Percentiles rank a stretch among this genome's conserved stretches.
phyloP scores from a whole-genome alignment of 2,113 vertebrate species.

The Promerops cafer region DNA sequence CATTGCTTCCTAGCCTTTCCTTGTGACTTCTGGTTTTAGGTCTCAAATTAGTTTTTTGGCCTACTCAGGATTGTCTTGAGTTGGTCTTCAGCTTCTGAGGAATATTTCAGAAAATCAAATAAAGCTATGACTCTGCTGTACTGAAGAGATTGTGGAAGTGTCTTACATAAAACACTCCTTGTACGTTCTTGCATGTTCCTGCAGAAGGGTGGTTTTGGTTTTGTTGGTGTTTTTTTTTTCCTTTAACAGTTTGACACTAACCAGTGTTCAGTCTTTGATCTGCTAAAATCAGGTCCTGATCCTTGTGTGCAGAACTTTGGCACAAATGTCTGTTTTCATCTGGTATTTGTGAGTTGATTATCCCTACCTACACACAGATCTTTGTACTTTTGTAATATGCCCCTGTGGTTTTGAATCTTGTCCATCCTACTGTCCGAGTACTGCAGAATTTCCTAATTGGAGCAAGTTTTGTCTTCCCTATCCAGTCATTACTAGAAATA shows the following conservation, averaged over 20 bases:
- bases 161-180: not conserved
- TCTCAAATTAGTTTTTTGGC: not conserved
- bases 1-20: not conserved
- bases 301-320: not conserved
- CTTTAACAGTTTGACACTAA: not conserved
- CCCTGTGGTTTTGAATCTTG: not conserved
- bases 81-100: not conserved
- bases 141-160: not conserved
- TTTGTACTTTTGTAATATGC: not conserved
- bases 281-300: not conserved
- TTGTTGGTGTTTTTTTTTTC: too few species aligned
- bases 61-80: not conserved
- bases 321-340: not conserved
- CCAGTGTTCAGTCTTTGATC: not conserved
- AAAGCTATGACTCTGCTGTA: not conserved
- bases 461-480: not conserved
- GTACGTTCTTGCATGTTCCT: not conserved
- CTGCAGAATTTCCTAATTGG: not conserved
- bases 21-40: not conserved
- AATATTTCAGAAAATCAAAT: not conserved
- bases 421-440: not conserved
- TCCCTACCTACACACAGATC: not conserved
- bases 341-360: not conserved
- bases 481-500: not conserved
- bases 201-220: not conserved